These are phyloP conservation scores for Tachysurus vachellii DNA, from an alignment of 2,113 vertebrate genomes.

Conservation along the genomic window DNA sequence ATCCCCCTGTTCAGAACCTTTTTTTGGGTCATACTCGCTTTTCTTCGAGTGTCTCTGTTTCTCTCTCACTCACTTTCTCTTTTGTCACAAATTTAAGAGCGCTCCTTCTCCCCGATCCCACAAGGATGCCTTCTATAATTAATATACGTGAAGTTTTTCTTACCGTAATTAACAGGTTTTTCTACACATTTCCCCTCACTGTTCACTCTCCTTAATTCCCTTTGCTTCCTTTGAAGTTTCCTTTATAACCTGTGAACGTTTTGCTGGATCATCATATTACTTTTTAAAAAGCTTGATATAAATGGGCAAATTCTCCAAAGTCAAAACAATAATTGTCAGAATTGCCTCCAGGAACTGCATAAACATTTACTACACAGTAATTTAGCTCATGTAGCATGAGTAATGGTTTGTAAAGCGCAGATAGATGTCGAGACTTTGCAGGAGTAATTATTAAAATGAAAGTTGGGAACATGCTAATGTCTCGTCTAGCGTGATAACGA, in stretches of 20 bases:
- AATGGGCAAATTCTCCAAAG: too few species aligned
- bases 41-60: background rate
- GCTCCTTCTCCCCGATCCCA: constrained; percentile 49
- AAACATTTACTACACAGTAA: background rate
- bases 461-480: background rate
- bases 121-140: constrained; percentile 66
- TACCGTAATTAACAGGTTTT: constrained; percentile 60
- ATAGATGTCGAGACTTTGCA: background rate
- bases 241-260: background rate
- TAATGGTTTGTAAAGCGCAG: background rate
- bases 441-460: background rate
- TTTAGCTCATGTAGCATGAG: background rate
- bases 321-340: background rate
- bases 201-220: constrained; percentile 44
- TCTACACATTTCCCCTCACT: constrained; percentile 40
- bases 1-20: background rate
- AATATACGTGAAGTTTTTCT: constrained; percentile 70
- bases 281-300: background rate
- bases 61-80: constrained; percentile 25
- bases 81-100: constrained; percentile 58
- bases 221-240: background rate
- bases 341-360: background rate
- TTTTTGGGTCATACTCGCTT: background rate
- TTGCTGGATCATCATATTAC: constrained; percentile 11
- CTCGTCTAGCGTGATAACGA: background rate